Base-by-base conservation (phyloP, 2,888 invertebrate species). In the Scaeva pyrastri region DNA sequence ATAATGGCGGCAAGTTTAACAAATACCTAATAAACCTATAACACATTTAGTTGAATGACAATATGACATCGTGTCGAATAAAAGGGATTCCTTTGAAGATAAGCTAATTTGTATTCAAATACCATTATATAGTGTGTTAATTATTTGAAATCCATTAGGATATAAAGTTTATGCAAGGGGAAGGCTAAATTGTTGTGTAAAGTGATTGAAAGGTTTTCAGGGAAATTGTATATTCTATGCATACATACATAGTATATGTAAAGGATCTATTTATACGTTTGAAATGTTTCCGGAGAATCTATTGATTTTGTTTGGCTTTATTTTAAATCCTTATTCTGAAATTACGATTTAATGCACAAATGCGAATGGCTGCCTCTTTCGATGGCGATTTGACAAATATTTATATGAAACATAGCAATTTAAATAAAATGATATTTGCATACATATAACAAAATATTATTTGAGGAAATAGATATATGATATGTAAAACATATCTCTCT, bases 41-140 rank as follows among this genome's bases (percentile, higher is more conserved):
- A 48, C 19, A 26, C 31, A 31, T 31, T 64, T 64, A 19, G 19
- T 43, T 66, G 26, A 48, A 19, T 31, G 64, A 16, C 16, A 48
- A 19, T 36, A 11, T 11, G n/a, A 26, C 2, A 26, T 52, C 14
- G 23, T 8, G 2, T 31, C 31, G 19, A 23, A 36, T 43, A 19
- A 64, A 45, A 45, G 45, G 64, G 14, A 21, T 48, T 12, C 6
- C 31, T 31, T 48, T 66, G 48, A 23, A n/a, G 16, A 36, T n/a
- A 31, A 55, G 16, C 31, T 56, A 16, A 31, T 31, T 31, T 2
- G 11, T 56, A 56, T 55, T n/a, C 23, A 7, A n/a, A n/a, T 39
- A 11, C n/a, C 31, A 7, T 31, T 31, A 26, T 31, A 26, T 26
- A 10, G n/a, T 16, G 26, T 55, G n/a, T 10, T 55, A n/a, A 55